Base-by-base conservation (phyloP, 2,113 vertebrate species). In the Hipposideros armiger region DNA sequence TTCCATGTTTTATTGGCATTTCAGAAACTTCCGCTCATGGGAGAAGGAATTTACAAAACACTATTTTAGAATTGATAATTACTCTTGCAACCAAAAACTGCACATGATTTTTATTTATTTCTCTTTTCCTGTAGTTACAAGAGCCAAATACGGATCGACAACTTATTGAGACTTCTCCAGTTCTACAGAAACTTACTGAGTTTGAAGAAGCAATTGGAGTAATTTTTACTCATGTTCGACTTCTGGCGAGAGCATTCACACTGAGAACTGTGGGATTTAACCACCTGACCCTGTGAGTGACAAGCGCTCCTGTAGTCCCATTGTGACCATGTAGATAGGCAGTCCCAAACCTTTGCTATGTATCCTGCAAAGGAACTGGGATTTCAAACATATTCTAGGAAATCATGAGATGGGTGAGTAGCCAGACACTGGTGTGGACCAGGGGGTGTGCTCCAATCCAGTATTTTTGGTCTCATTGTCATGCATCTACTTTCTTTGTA, bases 191-290 rank as follows among this genome's bases (percentile, higher is more conserved):
- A 90, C 99, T 99, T 78, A 99, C 99, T 0, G 98, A 98, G 93
- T 99, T 99, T 92, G 99, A 99, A 98, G 99, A 99, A 0, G 98
- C 99, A 20, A 99, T 99, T 54, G 99, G 99, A 32, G 99, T 99
- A 1, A 92, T 99, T 97, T 99, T 99, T 97, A 99, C 99, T 42
- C 99, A 99, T 0, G 99, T 99, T 89, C 99, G 99, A 11, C 99
- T 99, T 47, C 97, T 99, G 81, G 99, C 99, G 70, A 98, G 99
- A 77, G 99, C 99, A 0, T 99, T 99, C 98, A 99, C 99, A 8
- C 96, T 99, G 98, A 99, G 99, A 97, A 99, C 99, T 13, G 99
- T 99, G 36, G 99, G 99, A 98, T 99, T 99, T 98, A 99, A 99
- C 98, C 99, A 99, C 96, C 99, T 99, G 98, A 99, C 99, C 42